Evolutionary conservation across 2,113 vertebrate species (phyloP).

Genomic region (Tachysurus vachellii): DNA sequence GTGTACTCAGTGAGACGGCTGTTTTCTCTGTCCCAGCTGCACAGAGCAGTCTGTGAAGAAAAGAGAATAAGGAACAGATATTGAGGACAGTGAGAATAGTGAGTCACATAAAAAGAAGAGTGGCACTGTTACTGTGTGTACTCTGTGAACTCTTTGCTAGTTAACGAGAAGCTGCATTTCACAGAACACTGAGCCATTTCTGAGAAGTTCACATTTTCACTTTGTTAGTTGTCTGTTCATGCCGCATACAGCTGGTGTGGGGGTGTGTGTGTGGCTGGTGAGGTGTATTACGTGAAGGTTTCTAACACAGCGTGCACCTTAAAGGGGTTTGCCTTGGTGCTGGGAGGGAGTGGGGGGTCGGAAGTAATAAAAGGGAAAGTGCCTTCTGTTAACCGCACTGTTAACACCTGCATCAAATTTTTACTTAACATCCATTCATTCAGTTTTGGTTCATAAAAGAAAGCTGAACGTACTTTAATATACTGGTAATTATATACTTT

Average conservation of each 20-base stretch:
- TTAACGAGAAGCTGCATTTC: constrained; percentile 41
- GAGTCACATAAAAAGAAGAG: constrained; percentile 24
- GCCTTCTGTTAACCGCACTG: not conserved
- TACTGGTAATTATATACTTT: not conserved
- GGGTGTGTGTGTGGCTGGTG: not conserved
- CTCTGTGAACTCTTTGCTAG: constrained; percentile 34
- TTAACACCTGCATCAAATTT: not conserved
- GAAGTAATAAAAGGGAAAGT: not conserved
- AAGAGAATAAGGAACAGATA: constrained; percentile 6
- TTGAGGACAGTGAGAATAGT: constrained; percentile 11
- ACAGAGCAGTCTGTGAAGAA: not conserved
- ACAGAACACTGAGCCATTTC: constrained; percentile 42
- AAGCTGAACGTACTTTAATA: not conserved
- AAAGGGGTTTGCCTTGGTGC: not conserved
- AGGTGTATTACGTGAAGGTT: not conserved
- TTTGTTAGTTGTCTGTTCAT: constrained; percentile 26
- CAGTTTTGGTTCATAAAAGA: not conserved
- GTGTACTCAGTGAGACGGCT: not conserved
- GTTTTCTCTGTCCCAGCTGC: constrained; percentile 27
- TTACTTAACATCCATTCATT: not conserved
- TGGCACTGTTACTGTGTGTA: constrained; percentile 16
- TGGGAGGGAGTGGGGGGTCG: too few relatives aligned
- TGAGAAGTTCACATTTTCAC: constrained; percentile 48
- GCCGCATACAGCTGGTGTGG: constrained; percentile 30
- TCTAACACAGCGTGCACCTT: not conserved